These are phyloP conservation scores for Vanessa atalanta DNA, from an alignment of 1,140 invertebrate species.

Conservation along the genomic window DNA sequence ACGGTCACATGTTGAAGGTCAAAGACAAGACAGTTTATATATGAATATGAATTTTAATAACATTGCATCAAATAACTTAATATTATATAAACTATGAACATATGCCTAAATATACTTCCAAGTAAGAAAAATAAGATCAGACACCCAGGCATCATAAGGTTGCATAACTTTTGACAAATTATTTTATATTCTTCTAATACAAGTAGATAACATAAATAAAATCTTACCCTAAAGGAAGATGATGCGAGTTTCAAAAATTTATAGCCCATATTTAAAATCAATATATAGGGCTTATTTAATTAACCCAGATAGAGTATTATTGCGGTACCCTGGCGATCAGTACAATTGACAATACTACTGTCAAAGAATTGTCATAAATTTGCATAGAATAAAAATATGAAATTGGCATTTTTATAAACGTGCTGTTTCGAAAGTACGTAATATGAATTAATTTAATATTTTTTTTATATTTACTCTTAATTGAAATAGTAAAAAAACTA, in stretches of 20 bases:
- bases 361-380: conserved; percentile 19
- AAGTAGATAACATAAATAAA: conserved; percentile 30
- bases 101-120: neutral
- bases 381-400: neutral
- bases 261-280: conserved; percentile 60
- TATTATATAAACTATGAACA: neutral
- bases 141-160: conserved; percentile 30
- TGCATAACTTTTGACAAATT: conserved; percentile 48
- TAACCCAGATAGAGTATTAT: conserved; percentile 41
- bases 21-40: conserved; percentile 36
- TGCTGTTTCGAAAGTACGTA: no score
- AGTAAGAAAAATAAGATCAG: neutral
- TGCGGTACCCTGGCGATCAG: conserved; percentile 63
- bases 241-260: conserved; percentile 73
- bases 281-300: conserved; percentile 31
- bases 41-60: neutral
- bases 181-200: conserved; percentile 1
- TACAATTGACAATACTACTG: conserved; percentile 43
- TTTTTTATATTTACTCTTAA: no score
- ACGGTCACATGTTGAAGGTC: conserved; percentile 77
- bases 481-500: no score
- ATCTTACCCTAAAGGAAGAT: conserved; percentile 63
- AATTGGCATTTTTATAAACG: no score
- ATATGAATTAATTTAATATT: no score
- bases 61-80: neutral